Conservation (phyloP, 2,797 vertebrate genomes). For the Galaxias olidus region DNA sequence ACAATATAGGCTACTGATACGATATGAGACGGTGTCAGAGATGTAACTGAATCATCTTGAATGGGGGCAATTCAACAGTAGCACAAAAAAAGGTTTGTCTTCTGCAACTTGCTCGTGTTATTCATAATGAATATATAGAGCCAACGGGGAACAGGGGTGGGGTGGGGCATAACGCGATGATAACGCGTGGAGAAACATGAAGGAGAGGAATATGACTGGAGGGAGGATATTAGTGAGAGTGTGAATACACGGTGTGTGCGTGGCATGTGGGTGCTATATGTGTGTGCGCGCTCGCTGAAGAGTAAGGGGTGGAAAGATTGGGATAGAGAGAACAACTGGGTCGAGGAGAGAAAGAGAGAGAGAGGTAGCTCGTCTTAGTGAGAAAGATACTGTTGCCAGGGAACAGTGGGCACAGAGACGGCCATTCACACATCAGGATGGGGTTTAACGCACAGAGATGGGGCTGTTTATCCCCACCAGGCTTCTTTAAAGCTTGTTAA, state of each 20-base stretch:
- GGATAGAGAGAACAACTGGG: not conserved
- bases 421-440: conserved; percentile 48
- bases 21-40: no score
- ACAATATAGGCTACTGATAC: no score
- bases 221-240: not conserved
- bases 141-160: conserved; percentile 16
- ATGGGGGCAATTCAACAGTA: not conserved
- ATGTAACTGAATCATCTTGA: no score
- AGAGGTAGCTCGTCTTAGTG: conserved; percentile 32
- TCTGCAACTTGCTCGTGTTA: no score
- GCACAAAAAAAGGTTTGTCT: not conserved
- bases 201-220: conserved; percentile 37
- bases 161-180: conserved; percentile 10
- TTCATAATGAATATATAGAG: conserved; percentile 7
- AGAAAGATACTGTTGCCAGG: conserved; percentile 73
- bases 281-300: not conserved
- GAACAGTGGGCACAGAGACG: conserved; percentile 61
- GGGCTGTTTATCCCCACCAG: conserved; percentile 24
- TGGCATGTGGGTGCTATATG: not conserved
- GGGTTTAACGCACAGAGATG: conserved; percentile 33
- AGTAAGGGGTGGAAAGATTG: not conserved
- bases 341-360: not conserved
- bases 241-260: not conserved
- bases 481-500: not conserved
- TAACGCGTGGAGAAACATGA: conserved; percentile 14